Evolutionary conservation across 2,888 invertebrate genomes (phyloP).

Genomic region (Clusia tigrina): DNA sequence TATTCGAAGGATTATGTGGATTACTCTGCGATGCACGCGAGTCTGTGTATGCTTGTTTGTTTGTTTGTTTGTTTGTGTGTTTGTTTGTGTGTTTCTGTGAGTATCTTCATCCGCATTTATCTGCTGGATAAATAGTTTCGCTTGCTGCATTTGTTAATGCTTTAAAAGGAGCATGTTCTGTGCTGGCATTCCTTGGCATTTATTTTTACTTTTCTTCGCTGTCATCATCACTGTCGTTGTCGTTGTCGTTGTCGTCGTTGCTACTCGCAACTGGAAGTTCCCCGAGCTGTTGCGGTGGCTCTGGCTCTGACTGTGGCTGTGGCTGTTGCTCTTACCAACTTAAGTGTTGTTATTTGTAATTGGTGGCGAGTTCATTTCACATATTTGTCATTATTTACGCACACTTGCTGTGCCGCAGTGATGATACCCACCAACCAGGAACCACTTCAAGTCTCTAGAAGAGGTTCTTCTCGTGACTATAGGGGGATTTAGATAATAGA

Average conservation of each 20-base stretch:
- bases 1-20: neutral
- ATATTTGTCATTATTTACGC: slow-evolving; percentile 20
- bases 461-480: too few species aligned
- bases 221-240: neutral
- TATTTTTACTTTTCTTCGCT: neutral
- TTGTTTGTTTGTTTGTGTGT: neutral
- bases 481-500: too few species aligned
- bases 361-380: slow-evolving; percentile 19
- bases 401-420: too few species aligned
- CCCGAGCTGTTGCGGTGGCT: too few species aligned
- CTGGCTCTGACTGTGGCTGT: too few species aligned
- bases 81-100: neutral
- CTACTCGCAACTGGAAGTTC: too few species aligned
- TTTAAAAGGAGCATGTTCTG: slow-evolving; percentile 1
- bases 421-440: too few species aligned
- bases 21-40: neutral
- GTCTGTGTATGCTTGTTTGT: neutral
- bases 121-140: neutral
- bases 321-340: neutral
- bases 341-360: slow-evolving; percentile 8
- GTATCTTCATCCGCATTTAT: slow-evolving; percentile 1
- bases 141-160: neutral
- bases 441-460: too few species aligned
- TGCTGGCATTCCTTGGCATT: neutral
- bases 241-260: neutral